Percentiles rank a stretch among this genome's conserved stretches.
Evolutionary conservation across 2,113 vertebrate species (phyloP).

Genomic region (Sinosuthora webbiana): DNA sequence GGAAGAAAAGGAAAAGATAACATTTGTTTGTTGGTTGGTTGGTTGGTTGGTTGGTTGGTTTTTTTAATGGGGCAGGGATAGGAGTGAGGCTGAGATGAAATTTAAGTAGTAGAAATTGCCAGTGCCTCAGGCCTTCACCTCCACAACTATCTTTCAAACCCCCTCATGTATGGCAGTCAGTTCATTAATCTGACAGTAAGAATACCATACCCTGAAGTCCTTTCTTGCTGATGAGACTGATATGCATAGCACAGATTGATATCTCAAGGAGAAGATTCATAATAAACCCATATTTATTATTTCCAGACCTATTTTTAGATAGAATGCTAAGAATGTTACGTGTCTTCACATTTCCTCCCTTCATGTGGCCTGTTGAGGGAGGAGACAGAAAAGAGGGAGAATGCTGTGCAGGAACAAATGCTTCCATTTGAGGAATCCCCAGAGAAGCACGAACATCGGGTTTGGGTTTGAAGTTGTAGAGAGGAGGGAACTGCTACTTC

Average conservation of each 20-base stretch:
- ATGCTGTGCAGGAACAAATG: background rate
- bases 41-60: background rate
- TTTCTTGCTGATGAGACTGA: background rate
- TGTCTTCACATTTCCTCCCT: background rate
- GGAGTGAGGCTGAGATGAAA: background rate
- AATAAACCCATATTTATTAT: background rate
- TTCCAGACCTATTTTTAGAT: background rate
- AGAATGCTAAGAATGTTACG: background rate
- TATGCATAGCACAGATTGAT: background rate
- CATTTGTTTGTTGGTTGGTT: background rate
- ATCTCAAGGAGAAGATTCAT: background rate
- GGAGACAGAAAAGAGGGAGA: background rate
- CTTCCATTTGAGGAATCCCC: background rate
- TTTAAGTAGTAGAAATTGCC: background rate
- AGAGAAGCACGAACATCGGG: background rate
- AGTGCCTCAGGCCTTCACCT: background rate
- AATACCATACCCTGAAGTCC: background rate
- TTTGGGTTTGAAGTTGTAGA: background rate
- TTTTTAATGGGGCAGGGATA: background rate
- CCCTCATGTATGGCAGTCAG: accelerated
- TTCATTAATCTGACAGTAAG: background rate
- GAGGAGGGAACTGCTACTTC: background rate
- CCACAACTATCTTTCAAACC: background rate
- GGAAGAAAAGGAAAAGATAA: background rate
- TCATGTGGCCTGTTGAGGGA: background rate